Conservation (phyloP, 2,797 vertebrate species). For the Melopsittacus undulatus region DNA sequence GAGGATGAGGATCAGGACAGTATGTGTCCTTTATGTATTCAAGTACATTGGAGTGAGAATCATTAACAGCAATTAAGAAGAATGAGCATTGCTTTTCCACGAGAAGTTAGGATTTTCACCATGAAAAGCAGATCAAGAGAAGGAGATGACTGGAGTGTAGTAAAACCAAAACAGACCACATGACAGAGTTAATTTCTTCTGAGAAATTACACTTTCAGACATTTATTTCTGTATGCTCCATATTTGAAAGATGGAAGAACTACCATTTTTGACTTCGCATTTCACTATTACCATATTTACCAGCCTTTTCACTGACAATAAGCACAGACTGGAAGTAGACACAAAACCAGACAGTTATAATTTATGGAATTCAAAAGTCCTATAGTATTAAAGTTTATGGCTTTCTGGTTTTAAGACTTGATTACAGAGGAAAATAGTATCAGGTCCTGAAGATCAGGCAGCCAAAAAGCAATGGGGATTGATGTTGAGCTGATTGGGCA, state of each 20-base stretch:
- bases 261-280: not conserved
- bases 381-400: rapidly evolving
- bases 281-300: not conserved
- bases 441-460: not conserved
- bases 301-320: not conserved
- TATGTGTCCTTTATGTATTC: not conserved
- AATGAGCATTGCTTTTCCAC: not conserved
- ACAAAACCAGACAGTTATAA: not conserved
- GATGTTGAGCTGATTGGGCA: not conserved
- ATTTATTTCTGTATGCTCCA: not conserved
- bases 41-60: not conserved
- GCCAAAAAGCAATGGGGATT: not conserved
- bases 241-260: not conserved
- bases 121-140: not conserved
- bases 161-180: not conserved
- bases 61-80: slow-evolving; percentile 5
- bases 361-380: not conserved
- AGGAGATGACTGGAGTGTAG: not conserved
- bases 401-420: not conserved
- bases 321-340: not conserved
- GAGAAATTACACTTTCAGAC: not conserved
- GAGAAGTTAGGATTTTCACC: not conserved
- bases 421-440: not conserved
- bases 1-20: not conserved
- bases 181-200: not conserved